Evolutionary conservation across 2,797 vertebrate genomes (phyloP).

Genomic region (Paedocypris micromegethes): DNA sequence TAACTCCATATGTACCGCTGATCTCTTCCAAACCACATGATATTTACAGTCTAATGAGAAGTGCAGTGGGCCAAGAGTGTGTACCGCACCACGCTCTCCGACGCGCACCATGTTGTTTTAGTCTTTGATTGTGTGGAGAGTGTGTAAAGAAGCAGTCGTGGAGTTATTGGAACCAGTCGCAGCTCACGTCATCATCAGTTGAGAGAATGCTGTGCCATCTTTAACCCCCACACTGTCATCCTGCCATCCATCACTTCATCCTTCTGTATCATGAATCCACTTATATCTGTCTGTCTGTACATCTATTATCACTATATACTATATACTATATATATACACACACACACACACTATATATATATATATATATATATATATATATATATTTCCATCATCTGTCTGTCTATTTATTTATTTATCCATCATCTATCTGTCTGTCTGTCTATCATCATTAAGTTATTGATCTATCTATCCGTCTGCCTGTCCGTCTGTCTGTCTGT

Average conservation of each 20-base stretch:
- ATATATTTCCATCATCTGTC: too few relatives aligned
- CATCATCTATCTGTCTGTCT: too few relatives aligned
- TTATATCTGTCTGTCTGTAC: too few relatives aligned
- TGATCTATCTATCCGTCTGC: too few relatives aligned
- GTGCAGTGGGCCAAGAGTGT: constrained; percentile 50
- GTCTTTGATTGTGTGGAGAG: constrained; percentile 51
- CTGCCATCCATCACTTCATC: neutral
- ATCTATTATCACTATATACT: too few relatives aligned
- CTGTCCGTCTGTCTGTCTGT: too few relatives aligned
- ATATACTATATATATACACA: too few relatives aligned
- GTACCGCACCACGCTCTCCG: constrained; percentile 7
- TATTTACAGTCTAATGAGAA: constrained; percentile 67
- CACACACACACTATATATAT: too few relatives aligned
- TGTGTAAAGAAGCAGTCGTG: constrained; percentile 56
- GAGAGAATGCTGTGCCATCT: neutral
- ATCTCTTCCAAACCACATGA: constrained; percentile 62
- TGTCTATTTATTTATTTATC: too few relatives aligned
- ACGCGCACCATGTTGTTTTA: constrained; percentile 9
- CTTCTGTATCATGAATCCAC: too few relatives aligned
- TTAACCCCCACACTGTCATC: constrained; percentile 16
- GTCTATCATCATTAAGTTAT: too few relatives aligned
- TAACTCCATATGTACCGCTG: constrained; percentile 58
- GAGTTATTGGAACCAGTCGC: constrained; percentile 57
- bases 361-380: too few relatives aligned
- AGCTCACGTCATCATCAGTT: constrained; percentile 38